Percentiles rank a stretch among this genome's conserved stretches.
phyloP scores from a whole-genome alignment of 1,140 invertebrate species.

The Sarcophaga peregrina region DNA sequence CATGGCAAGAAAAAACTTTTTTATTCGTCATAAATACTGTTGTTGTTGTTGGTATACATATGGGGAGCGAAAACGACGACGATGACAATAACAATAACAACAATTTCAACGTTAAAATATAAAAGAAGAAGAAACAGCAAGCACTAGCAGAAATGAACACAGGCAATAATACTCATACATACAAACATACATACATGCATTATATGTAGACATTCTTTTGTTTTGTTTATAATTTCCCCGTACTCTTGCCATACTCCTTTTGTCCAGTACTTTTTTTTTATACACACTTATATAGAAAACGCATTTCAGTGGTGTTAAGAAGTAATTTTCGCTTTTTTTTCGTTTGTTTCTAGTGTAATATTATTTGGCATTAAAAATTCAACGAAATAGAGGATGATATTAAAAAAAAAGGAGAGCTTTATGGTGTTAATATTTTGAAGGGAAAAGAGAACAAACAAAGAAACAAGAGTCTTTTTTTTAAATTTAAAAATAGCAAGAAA shows the following conservation, averaged over 20 bases:
- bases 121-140: neutral
- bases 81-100: conserved; percentile 1
- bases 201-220: neutral
- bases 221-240: neutral
- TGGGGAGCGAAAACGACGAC: neutral
- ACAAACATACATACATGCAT: neutral
- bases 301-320: conserved; percentile 2
- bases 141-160: neutral
- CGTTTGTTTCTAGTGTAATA: neutral
- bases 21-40: neutral
- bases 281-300: neutral
- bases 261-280: too few species aligned
- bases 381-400: neutral
- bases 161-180: too few species aligned
- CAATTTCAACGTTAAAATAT: neutral
- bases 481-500: neutral
- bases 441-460: neutral
- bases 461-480: neutral
- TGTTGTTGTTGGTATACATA: neutral
- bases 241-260: neutral
- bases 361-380: neutral
- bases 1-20: neutral
- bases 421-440: neutral
- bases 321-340: conserved; percentile 22
- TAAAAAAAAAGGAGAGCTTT: neutral